A percentile compares a stretch with the other conserved stretches of the same genome.
phyloP scores from a whole-genome alignment of 2,888 invertebrate species.

The Dolichopus griseipennis region DNA sequence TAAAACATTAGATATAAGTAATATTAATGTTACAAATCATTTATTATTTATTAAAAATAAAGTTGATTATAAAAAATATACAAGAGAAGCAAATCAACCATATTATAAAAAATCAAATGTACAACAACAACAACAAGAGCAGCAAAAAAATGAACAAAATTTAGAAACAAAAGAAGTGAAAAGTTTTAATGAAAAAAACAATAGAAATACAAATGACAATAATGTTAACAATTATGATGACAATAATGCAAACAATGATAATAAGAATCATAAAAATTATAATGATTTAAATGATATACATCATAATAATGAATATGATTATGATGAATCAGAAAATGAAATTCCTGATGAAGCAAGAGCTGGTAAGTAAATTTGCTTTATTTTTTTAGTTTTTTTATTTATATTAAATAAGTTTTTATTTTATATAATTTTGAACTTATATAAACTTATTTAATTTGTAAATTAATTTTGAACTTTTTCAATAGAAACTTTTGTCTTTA shows the following conservation, averaged over 20 bases:
- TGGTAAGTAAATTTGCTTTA: constrained; percentile 25
- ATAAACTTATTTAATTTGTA: too few relatives aligned
- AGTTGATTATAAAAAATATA: constrained; percentile 51
- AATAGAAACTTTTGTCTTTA: too few relatives aligned
- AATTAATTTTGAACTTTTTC: too few relatives aligned
- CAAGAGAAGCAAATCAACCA: constrained; percentile 45
- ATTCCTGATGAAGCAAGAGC: constrained; percentile 30
- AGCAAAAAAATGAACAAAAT: neutral
- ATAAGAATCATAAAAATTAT: constrained; percentile 27
- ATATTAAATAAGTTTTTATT: too few relatives aligned
- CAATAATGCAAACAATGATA: neutral
- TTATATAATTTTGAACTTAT: too few relatives aligned
- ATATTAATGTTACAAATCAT: constrained; percentile 58
- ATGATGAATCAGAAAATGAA: constrained; percentile 30
- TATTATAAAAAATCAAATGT: neutral
- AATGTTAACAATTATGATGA: neutral
- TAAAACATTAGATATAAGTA: constrained; percentile 54
- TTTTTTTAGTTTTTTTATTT: too few relatives aligned
- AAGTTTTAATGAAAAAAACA: neutral
- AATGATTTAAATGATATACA: constrained; percentile 25
- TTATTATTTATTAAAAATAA: constrained; percentile 56
- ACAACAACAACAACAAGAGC: neutral
- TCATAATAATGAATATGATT: constrained; percentile 19
- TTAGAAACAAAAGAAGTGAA: neutral
- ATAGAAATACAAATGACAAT: neutral